Conservation (phyloP, 2,888 invertebrate genomes). For the Ormyrus pomaceus region DNA sequence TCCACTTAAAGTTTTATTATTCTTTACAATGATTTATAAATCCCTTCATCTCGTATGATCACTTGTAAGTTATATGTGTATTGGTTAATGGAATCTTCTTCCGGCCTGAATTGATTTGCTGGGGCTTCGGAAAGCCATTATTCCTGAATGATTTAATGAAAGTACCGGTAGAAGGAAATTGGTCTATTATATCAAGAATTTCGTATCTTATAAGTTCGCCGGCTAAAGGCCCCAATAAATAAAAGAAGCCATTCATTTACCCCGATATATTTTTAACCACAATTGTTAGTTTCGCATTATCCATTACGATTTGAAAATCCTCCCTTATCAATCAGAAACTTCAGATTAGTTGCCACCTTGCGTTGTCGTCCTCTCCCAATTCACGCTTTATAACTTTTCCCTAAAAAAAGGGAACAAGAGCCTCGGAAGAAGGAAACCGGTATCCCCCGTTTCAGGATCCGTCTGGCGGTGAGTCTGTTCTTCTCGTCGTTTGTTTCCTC, state of each 20-base stretch:
- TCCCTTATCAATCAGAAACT: background rate
- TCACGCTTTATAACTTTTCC: no score
- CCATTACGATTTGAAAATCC: slow-evolving; percentile 10
- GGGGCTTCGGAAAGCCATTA: slow-evolving; percentile 41
- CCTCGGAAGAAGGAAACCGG: no score
- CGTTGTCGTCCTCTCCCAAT: background rate
- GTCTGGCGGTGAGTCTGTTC: no score
- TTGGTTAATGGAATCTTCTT: slow-evolving; percentile 47
- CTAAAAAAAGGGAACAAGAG: no score
- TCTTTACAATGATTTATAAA: slow-evolving; percentile 17
- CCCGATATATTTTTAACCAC: background rate
- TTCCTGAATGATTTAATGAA: slow-evolving; percentile 46
- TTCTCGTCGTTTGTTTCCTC: slow-evolving; percentile 11
- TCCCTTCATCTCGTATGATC: slow-evolving; percentile 14
- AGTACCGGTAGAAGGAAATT: slow-evolving; percentile 37
- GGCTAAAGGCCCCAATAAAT: background rate
- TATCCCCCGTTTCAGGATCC: no score
- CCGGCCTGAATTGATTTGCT: slow-evolving; percentile 38
- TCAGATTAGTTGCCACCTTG: background rate
- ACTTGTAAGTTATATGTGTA: slow-evolving; percentile 24
- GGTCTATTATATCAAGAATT: slow-evolving; percentile 29
- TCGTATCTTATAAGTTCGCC: slow-evolving; percentile 13
- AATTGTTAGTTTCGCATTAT: no score
- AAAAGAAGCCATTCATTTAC: slow-evolving; percentile 9
- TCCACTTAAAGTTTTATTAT: no score